Base-by-base conservation (phyloP, 2,797 vertebrate genomes). In the Sciurus vulgaris region DNA sequence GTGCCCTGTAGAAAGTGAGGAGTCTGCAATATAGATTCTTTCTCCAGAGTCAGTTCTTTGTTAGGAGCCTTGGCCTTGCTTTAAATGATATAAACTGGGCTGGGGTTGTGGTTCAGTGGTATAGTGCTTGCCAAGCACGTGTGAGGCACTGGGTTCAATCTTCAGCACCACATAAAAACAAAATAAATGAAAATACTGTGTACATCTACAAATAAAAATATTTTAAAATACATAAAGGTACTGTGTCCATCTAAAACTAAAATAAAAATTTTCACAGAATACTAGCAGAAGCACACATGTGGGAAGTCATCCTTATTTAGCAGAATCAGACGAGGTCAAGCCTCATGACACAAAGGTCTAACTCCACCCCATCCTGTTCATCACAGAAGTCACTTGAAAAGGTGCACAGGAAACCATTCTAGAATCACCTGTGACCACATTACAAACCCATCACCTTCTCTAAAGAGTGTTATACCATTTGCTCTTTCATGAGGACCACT, bases 1-100 rank as follows among this genome's bases (percentile, higher is more conserved):
- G 2, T 5, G 38, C 5, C 38, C 61, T 54, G 24, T 18, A 82
- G 63, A 89, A 89, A 94, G 56, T 47, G 30, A 83, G 26, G 44
- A 69, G 78, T 56, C 79, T 79, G 28, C 26, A 87, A 41, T 33
- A 93, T 10, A 67, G 30, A 91, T 83, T 91, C 81, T 78, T 84
- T 86, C 41, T 79, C 86, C 59, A 89, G 44, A 74, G 65, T 91
- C 65, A 67, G 83, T 88, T 63, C 49, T 84, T 83, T 67, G 82
- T 90, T 84, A 78, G 86, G 94, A 89, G 77, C 12, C 47, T 87
- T 51, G 41, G 61, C 49, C 85, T 92, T 22, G 2, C 84, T 93
- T 81, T 67, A 81, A 89, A 61, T 26, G 22, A 61, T 61, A 22
- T 26, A 61, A 26, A 61, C 24, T 61, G 8, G 24, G 24, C 8